phyloP scores from a whole-genome alignment of 2,888 invertebrate species.

The Agriotes lineatus region DNA sequence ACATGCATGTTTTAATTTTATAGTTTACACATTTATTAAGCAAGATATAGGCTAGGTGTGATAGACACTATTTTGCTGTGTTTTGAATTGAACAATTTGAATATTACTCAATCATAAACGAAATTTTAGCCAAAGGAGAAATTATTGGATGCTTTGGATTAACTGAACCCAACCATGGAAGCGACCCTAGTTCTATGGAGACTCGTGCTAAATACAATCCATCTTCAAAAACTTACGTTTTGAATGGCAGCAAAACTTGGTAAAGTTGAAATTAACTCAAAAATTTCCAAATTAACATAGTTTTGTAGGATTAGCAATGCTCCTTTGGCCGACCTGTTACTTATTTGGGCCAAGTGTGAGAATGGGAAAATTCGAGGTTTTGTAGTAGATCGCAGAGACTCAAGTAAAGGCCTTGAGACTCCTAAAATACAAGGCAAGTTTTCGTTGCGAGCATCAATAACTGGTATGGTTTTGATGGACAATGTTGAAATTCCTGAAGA shows the following conservation, averaged over 20 bases:
- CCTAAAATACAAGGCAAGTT: conserved; percentile 97
- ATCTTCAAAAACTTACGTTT: conserved; percentile 82
- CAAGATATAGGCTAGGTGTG: no score
- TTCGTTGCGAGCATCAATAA: conserved; percentile 92
- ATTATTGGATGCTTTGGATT: conserved; percentile 93
- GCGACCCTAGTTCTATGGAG: conserved; percentile 89
- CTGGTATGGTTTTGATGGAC: conserved; percentile 98
- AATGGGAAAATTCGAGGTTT: conserved; percentile 90
- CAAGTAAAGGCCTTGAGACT: conserved; percentile 84
- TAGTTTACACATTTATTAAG: no score
- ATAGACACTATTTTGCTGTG: no score
- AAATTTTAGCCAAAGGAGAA: conserved; percentile 84
- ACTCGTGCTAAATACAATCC: conserved; percentile 88
- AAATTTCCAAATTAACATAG: background rate
- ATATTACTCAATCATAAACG: no score
- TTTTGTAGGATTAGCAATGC: conserved; percentile 90
- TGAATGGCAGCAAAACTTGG: conserved; percentile 96
- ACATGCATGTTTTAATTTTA: no score
- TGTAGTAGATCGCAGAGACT: conserved; percentile 86
- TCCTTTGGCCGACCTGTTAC: conserved; percentile 92
- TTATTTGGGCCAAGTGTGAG: conserved; percentile 95
- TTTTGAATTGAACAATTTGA: no score
- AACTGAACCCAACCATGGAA: conserved; percentile 98
- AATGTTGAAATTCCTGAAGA: conserved; percentile 94
- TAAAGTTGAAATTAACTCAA: conserved; percentile 36